These are phyloP conservation scores for Chaetodon trifasciatus DNA, from an alignment of 2,797 vertebrate species.

Conservation along the genomic window DNA sequence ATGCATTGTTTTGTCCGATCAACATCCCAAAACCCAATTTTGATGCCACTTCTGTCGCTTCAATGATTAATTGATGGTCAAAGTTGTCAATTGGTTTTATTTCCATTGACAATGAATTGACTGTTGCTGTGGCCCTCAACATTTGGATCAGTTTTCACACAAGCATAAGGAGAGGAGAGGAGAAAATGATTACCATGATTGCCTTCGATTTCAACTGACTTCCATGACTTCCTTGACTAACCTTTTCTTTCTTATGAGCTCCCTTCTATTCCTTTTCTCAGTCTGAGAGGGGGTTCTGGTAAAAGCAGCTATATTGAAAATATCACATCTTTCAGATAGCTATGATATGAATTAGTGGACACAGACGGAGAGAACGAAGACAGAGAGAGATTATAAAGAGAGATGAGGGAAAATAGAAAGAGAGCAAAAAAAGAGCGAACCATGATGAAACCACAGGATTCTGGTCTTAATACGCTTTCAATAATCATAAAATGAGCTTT, in stretches of 20 bases:
- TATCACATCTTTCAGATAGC: slow-evolving; percentile 28
- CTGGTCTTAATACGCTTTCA: background rate
- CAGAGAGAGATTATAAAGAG: background rate
- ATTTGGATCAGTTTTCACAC: background rate
- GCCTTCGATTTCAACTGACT: background rate
- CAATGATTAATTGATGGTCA: background rate
- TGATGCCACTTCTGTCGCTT: background rate
- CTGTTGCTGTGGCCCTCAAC: background rate
- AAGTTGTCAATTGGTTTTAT: background rate
- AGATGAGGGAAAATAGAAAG: background rate
- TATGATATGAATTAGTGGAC: slow-evolving; percentile 35
- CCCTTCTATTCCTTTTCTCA: background rate
- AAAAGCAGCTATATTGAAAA: slow-evolving; percentile 34
- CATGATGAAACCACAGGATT: background rate
- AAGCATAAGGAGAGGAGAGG: background rate
- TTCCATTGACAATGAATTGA: background rate
- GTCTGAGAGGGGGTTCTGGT: slow-evolving; percentile 27
- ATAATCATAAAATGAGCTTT: background rate
- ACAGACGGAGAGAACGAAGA: background rate
- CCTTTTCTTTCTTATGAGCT: background rate
- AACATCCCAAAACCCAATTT: background rate
- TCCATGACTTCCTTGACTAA: slow-evolving; percentile 1
- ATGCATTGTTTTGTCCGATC: background rate
- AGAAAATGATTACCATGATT: background rate
- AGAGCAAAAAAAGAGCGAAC: background rate